These are phyloP conservation scores for Pomphorhynchus laevis DNA, from an alignment of 1,140 invertebrate species.

Conservation along the genomic window DNA sequence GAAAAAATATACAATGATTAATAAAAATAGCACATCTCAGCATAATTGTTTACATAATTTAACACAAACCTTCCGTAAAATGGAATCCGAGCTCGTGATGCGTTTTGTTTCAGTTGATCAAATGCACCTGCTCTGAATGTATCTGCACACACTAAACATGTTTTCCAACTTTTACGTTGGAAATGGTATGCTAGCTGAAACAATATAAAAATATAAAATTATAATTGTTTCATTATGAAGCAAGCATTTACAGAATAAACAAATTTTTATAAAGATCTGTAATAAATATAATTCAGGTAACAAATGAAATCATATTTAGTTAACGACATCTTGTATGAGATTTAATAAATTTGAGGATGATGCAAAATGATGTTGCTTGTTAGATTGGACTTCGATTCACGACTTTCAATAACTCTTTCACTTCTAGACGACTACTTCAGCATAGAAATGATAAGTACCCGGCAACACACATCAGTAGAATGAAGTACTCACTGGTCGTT, in stretches of 20 bases:
- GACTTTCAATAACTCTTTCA: too few species aligned
- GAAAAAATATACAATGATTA: neutral
- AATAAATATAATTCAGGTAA: too few species aligned
- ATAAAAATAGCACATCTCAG: neutral
- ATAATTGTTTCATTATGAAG: neutral
- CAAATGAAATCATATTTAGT: too few species aligned
- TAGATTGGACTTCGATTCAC: too few species aligned
- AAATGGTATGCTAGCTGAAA: slow-evolving; percentile 53
- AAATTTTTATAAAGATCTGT: too few species aligned
- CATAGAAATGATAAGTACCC: too few species aligned
- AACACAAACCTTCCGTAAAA: slow-evolving; percentile 83
- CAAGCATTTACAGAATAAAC: neutral
- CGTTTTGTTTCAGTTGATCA: slow-evolving; percentile 98
- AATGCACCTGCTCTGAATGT: slow-evolving; percentile 97
- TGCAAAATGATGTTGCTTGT: too few species aligned
- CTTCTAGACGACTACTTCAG: too few species aligned
- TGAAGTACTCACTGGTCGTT: too few species aligned
- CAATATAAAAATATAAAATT: slow-evolving; percentile 1
- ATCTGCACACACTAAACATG: slow-evolving; percentile 87
- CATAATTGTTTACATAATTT: slow-evolving; percentile 52
- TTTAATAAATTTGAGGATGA: too few species aligned
- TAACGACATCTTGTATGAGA: too few species aligned
- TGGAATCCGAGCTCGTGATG: slow-evolving; percentile 94
- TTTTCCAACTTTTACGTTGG: slow-evolving; percentile 95
- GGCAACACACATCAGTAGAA: too few species aligned